phyloP scores from a whole-genome alignment of 2,888 invertebrate genomes.

The Antheraea yamamai region DNA sequence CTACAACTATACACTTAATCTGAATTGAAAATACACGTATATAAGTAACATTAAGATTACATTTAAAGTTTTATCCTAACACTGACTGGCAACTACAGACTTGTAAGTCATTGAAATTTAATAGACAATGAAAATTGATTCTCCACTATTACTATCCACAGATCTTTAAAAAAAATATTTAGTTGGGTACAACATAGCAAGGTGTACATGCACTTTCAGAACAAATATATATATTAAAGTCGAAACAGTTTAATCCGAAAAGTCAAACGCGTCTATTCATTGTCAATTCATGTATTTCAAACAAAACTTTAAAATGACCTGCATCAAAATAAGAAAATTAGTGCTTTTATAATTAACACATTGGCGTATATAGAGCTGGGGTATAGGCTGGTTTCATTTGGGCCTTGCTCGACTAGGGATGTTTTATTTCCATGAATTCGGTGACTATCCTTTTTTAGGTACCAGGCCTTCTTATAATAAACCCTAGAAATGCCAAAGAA shows the following conservation, averaged over 20 bases:
- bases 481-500: conserved; percentile 18
- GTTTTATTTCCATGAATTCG: too few species aligned
- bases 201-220: background rate
- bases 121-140: background rate
- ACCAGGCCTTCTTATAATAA: too few species aligned
- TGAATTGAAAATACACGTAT: conserved; percentile 37
- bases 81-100: conserved; percentile 18
- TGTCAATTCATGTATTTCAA: conserved; percentile 2
- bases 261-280: background rate
- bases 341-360: background rate
- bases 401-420: too few species aligned
- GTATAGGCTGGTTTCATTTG: too few species aligned
- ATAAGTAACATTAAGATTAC: conserved; percentile 29
- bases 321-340: conserved; percentile 38
- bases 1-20: conserved; percentile 35
- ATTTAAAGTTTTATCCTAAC: conserved; percentile 21
- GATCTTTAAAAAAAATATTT: background rate
- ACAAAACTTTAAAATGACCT: conserved; percentile 42
- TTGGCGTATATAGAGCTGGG: too few species aligned
- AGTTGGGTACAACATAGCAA: background rate
- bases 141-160: background rate
- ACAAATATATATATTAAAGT: conserved; percentile 10
- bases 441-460: too few species aligned
- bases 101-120: conserved; percentile 13
- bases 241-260: conserved; percentile 8